Conservation (phyloP, 2,113 vertebrate species). For the Shinisaurus crocodilurus region DNA sequence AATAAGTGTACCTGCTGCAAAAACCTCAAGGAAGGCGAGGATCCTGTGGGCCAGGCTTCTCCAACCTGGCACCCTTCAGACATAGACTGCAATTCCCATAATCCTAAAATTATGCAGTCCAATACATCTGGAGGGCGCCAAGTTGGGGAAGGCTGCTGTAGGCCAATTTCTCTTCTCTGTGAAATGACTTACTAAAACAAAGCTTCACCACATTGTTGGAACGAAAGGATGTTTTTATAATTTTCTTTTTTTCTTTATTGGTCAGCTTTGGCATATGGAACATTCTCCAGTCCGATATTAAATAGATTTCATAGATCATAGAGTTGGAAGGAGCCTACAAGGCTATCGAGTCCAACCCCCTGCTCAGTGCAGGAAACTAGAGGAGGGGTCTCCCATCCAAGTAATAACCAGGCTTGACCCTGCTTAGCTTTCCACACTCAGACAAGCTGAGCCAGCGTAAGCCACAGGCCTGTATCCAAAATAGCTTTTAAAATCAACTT, state of each 20-base stretch:
- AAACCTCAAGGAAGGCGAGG: background rate
- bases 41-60: background rate
- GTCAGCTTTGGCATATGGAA: background rate
- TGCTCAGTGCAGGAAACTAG: too few relatives aligned
- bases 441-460: too few relatives aligned
- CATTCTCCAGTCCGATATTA: background rate
- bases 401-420: too few relatives aligned
- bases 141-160: background rate
- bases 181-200: background rate
- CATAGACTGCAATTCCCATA: too few relatives aligned
- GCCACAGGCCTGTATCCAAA: background rate
- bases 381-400: too few relatives aligned
- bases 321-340: too few relatives aligned
- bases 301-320: too few relatives aligned
- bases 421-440: too few relatives aligned
- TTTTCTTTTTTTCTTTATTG: background rate
- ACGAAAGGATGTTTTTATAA: background rate
- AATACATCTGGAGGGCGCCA: too few relatives aligned
- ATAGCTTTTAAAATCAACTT: background rate
- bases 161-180: background rate
- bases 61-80: too few relatives aligned
- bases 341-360: too few relatives aligned
- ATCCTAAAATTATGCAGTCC: too few relatives aligned
- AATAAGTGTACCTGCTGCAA: background rate
- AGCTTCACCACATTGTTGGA: background rate